Percentiles rank a stretch among this genome's conserved stretches.
Conservation (phyloP, 2,888 invertebrate genomes). For the Steinernema scapterisci region DNA sequence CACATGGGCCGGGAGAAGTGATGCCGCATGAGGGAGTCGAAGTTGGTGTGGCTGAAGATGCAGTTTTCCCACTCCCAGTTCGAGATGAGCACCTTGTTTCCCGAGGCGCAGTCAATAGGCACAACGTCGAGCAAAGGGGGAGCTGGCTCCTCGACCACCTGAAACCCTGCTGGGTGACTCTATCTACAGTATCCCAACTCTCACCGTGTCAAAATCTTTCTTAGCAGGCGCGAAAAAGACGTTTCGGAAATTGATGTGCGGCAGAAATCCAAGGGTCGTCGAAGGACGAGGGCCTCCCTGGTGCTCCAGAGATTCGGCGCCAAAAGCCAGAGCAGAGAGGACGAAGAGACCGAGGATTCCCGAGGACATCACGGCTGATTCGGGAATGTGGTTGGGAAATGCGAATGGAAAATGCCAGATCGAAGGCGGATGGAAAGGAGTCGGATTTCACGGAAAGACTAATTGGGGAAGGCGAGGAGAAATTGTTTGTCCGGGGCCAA, state of each 20-base stretch:
- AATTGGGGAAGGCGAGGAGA: background rate
- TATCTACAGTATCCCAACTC: background rate
- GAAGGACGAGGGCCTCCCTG: no score
- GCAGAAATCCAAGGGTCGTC: background rate
- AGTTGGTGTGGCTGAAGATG: constrained; percentile 23
- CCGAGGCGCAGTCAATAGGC: constrained; percentile 10
- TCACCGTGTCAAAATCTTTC: background rate
- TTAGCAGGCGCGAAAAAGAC: constrained; percentile 4
- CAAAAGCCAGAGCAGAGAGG: no score
- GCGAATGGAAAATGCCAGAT: no score
- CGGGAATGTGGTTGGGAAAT: no score
- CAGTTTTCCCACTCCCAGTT: constrained; percentile 30
- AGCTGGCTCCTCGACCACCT: background rate
- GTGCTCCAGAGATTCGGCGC: no score
- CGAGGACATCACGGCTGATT: no score
- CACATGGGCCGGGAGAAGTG: constrained; percentile 27
- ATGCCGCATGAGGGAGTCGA: constrained; percentile 27
- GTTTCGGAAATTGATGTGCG: background rate
- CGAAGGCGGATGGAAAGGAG: background rate
- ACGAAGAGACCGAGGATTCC: no score
- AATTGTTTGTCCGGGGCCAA: constrained; percentile 1
- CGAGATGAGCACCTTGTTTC: background rate
- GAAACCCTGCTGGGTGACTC: background rate
- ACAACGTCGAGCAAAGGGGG: constrained; percentile 3
- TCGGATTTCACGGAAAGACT: constrained; percentile 1